Evolutionary conservation across 2,797 vertebrate species (phyloP).

Genomic region (Sphenopsis melanotis): DNA sequence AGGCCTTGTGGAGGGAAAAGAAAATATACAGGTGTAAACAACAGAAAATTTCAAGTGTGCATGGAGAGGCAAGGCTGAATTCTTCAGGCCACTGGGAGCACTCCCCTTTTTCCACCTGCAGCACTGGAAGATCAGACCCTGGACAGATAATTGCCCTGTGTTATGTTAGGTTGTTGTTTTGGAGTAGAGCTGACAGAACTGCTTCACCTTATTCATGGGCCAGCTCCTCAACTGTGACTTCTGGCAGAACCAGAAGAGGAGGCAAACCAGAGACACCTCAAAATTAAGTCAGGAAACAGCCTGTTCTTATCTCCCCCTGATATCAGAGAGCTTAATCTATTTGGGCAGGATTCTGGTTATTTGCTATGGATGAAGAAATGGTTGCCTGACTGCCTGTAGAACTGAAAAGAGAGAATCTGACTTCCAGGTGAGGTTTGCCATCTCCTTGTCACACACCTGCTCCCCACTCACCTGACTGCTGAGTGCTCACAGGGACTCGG

Average conservation of each 20-base stretch:
- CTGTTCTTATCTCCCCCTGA: background rate
- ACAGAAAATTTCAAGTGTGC: background rate
- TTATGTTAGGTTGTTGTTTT: background rate
- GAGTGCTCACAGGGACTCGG: background rate
- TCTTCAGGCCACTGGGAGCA: background rate
- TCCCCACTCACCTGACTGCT: background rate
- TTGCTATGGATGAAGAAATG: background rate
- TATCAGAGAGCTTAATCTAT: background rate
- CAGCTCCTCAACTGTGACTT: background rate
- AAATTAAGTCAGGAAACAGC: background rate
- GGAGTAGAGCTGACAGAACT: background rate
- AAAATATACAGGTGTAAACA: background rate
- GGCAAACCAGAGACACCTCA: background rate
- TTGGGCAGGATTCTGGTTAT: background rate
- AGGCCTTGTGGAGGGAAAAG: background rate
- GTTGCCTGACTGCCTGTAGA: background rate
- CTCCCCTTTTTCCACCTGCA: background rate
- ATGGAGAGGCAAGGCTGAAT: background rate
- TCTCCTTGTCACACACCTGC: background rate
- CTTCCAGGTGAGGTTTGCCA: background rate
- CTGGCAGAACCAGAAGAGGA: background rate
- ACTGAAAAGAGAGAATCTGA: background rate
- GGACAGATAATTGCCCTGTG: background rate
- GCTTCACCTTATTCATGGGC: background rate
- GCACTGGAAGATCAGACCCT: background rate